These are phyloP conservation scores for Ditylenchus dipsaci DNA, from an alignment of 1,140 invertebrate species.

Conservation along the genomic window DNA sequence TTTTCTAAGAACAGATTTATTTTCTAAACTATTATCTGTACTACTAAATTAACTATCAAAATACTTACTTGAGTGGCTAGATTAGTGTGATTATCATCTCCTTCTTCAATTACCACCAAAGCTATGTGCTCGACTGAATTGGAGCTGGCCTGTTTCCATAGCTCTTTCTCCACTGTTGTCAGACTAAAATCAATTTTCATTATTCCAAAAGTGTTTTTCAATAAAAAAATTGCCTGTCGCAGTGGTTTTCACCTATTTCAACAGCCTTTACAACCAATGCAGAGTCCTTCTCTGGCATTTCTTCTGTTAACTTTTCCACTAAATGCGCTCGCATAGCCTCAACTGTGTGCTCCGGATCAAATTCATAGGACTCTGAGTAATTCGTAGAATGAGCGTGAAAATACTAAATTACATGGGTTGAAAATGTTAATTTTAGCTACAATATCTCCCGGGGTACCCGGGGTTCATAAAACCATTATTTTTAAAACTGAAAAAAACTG, in stretches of 20 bases:
- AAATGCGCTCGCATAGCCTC: neutral
- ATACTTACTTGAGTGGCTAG: neutral
- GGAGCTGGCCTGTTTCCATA: neutral
- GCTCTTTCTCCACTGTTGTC: neutral
- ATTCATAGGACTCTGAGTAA: neutral
- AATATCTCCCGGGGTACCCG: no score
- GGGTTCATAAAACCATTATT: no score
- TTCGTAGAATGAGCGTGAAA: neutral
- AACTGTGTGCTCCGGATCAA: slow-evolving; percentile 5
- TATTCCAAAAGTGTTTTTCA: neutral
- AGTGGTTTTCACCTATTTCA: neutral
- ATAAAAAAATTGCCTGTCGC: neutral
- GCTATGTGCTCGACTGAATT: neutral
- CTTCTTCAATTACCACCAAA: neutral
- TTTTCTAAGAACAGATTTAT: no score
- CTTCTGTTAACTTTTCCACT: neutral
- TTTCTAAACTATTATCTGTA: no score
- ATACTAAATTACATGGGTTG: neutral
- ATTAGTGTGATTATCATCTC: neutral
- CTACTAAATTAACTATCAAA: no score
- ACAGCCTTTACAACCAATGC: neutral
- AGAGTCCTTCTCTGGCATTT: neutral
- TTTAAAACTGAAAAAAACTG: no score
- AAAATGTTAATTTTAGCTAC: no score
- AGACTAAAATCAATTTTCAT: neutral